Base-by-base conservation (phyloP, 2,113 vertebrate genomes). In the Onychorhynchus coronatus region DNA sequence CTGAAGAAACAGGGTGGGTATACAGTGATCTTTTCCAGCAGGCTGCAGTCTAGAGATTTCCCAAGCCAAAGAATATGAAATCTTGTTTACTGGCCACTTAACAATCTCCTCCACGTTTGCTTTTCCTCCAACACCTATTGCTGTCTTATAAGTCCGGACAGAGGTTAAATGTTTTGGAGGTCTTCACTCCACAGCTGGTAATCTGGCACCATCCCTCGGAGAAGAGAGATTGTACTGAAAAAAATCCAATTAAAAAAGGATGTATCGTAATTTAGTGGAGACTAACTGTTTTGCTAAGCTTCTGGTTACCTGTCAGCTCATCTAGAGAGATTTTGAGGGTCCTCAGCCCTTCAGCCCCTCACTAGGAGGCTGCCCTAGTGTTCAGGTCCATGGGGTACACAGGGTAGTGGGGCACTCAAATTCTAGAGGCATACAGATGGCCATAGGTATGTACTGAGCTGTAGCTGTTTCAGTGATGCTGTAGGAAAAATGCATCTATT, bases 21-120 rank as follows among this genome's bases (percentile, higher is more conserved):
- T 74, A 33, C 30, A 39, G 56, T 35, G 88, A 91, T 92, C 49
- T 70, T 83, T 89, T 84, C 44, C 75, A 91, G 46, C 46, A 62
- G 58, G 52, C 88, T 83, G 67, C 27, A 85, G 41, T 30, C 62
- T 75, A 87, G 73, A 93, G 68, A 68, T 78, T 93, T 87, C 80
- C 44, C 39, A 95, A 74, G 70, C 35, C 52, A 63, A 30, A 84
- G 56, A 89, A 91, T 59, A 37, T 59, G 82, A 95, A 95, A 75
- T 84, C 76, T 95, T 70, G 21, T 88, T 94, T 90, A 70, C 63
- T 72, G 68, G 53, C n/a, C 75, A 75, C 78, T 90, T 79, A 86
- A 77, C 20, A 27, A 67, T 74, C 72, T 77, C 46, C 46, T 92
- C 63, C 47, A 63, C 27, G 35, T 95, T 63, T 91, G 33, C 68